Evolutionary conservation across 2,888 invertebrate genomes (phyloP).

Genomic region (Monoplex corrugatus): DNA sequence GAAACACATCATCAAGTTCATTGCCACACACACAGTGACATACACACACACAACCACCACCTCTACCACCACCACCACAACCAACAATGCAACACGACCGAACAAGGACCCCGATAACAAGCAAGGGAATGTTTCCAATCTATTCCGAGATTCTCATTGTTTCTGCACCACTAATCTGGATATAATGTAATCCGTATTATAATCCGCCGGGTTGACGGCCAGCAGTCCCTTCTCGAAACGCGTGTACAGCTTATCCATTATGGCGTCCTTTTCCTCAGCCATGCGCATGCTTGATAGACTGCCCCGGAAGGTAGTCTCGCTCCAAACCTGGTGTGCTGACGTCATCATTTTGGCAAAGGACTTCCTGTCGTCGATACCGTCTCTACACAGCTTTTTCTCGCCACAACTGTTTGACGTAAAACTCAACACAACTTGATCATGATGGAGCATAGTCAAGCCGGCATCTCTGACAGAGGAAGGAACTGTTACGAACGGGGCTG

Average conservation of each 20-base stretch:
- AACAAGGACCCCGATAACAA: no score
- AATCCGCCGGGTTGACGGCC: not conserved
- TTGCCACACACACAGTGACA: no score
- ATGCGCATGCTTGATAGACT: constrained; percentile 15
- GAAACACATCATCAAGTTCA: no score
- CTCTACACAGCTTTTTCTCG: not conserved
- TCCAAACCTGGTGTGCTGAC: constrained; percentile 19
- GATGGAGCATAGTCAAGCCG: not conserved
- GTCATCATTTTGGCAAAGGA: not conserved
- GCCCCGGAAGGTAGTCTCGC: constrained; percentile 23
- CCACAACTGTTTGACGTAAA: not conserved
- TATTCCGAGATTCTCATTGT: no score
- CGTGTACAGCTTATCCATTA: not conserved
- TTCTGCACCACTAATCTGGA: not conserved
- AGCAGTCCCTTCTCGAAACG: not conserved
- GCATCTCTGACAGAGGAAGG: constrained; percentile 27
- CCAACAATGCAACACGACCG: no score
- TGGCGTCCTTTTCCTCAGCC: constrained; percentile 6
- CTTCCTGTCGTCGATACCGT: not conserved
- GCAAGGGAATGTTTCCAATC: no score
- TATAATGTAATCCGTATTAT: not conserved
- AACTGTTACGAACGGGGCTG: not conserved
- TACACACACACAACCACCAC: no score
- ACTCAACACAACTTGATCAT: constrained; percentile 14
- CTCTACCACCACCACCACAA: no score